Evolutionary conservation across 2,888 invertebrate genomes (phyloP), one percentile per base, ranked within the genome.

Genomic region (Diaprepes abbreviatus): DNA sequence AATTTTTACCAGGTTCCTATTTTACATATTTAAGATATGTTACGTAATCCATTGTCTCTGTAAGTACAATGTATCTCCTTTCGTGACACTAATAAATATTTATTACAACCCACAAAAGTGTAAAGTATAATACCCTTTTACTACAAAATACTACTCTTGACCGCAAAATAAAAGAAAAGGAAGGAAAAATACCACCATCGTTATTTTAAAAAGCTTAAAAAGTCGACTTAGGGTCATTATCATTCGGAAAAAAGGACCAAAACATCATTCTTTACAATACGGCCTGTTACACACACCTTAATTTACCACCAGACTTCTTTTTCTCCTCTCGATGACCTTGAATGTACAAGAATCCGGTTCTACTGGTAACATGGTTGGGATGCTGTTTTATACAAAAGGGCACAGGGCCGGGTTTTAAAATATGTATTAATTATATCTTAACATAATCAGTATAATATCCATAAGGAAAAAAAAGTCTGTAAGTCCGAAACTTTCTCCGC

Each of bases 301-400:
- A 69, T 72, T 72, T 72, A 72, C 55, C 69, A 66, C 54, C 66
- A 69, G 68, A 63, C 69, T 72, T 54, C 64, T 69, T 69, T 69
- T 62, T 72, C 63, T 65, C 55, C 74, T 75, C 74, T 71, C 75
- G 70, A 71, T 78, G 81, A 80, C 83, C 83, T 82, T 82, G 81
- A 77, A 78, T 76, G 73, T 77, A 79, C 77, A 80, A 79, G 82
- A 83, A 83, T 82, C 82, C 82, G 81, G 83, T 83, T 80, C 80
- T 78, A 78, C 81, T 78, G 78, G 81, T 80, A 77, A 77, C 76
- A 77, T 74, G 74, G 71, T 70, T 74, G 76, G 74, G 79, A 78
- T 76, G 78, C 76, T 76, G 76, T 73, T 72, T 48, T 35, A 70
- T 70, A 68, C 73, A 71, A 73, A 74, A 72, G 70, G 73, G 74